Evolutionary conservation across 1,140 invertebrate species (phyloP).

Genomic region (Chelonus insularis): DNA sequence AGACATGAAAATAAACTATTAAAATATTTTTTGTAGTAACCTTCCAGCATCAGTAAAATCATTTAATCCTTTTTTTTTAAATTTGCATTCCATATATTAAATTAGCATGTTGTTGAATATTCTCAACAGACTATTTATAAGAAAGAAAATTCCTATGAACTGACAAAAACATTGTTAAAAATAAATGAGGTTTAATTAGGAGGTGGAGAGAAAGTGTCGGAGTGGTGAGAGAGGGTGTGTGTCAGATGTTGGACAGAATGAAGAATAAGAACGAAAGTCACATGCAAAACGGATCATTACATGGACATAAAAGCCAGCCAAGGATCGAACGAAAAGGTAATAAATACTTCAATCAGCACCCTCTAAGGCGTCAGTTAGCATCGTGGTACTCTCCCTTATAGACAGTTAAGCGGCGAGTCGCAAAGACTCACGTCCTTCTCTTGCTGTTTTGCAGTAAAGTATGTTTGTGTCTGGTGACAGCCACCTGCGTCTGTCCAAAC

Average conservation of each 20-base stretch:
- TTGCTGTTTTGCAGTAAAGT: slow-evolving; percentile 43
- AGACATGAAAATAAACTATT: no score
- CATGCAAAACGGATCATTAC: slow-evolving; percentile 55
- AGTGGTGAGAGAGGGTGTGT: background rate
- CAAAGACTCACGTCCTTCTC: slow-evolving; percentile 39
- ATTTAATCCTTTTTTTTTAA: no score
- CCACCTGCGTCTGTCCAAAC: slow-evolving; percentile 45
- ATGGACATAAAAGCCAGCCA: slow-evolving; percentile 37
- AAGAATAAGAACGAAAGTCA: slow-evolving; percentile 2
- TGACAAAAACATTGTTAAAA: no score
- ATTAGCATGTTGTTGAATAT: no score
- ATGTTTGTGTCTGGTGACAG: slow-evolving; percentile 51
- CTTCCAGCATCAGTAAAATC: no score
- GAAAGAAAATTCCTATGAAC: no score
- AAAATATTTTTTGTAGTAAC: no score
- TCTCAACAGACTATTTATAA: no score
- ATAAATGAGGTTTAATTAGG: background rate
- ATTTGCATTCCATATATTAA: no score
- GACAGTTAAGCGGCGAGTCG: slow-evolving; percentile 50
- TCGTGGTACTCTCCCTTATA: slow-evolving; percentile 30
- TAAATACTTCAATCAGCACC: slow-evolving; percentile 59
- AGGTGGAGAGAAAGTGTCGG: background rate
- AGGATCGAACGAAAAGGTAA: slow-evolving; percentile 38
- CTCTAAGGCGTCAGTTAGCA: slow-evolving; percentile 57
- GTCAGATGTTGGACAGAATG: background rate